Evolutionary conservation across 2,113 vertebrate species (phyloP), one percentile per base, ranked within the genome.

Genomic region (Toxotes chatareus): DNA sequence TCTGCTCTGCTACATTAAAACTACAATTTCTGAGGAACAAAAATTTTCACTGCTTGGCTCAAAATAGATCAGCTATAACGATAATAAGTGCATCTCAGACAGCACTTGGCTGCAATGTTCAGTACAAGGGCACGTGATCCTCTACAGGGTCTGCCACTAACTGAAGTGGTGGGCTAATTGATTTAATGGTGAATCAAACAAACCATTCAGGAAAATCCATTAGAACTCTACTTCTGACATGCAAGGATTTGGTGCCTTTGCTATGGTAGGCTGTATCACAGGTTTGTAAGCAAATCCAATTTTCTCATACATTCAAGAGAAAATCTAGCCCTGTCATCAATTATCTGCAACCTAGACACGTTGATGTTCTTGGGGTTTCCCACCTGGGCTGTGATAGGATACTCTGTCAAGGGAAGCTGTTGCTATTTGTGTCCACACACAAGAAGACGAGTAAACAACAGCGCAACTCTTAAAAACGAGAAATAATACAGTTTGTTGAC

Each of bases 241-340:
- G 21, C 19, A 40, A 46, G 10, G 56, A 59, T 14, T 4, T 60
- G 40, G 23, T 60, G 32, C 17, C 21, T 62, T 49, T 44, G 17
- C 36, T 47, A 12, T n/a, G 56, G 32, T 0, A 10, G 51, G 1
- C 55, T 59, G 7, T 42, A 7, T 14, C 23, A 40, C 36, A 40
- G 6, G 13, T 7, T 40, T 34, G 16, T 56, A n/a, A 67, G 42
- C 32, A 23, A 78, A 69, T 78, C 60, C n/a, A 59, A 27, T 77
- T 78, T 69, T 5, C 65, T 40, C 19, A 0, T 40, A 59, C 44
- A 51, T 61, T 61, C 38, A 46, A 4, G 12, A 57, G 7, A 13
- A 60, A 56, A 55, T 49, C 32, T 7, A 38, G 17, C 32, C 40
- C 14, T n/a, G 19, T 40, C 32, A 69, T 78, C 44, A 42, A 69